Evolutionary conservation across 2,113 vertebrate species (phyloP).

Genomic region (Psilopsiagon aymara): DNA sequence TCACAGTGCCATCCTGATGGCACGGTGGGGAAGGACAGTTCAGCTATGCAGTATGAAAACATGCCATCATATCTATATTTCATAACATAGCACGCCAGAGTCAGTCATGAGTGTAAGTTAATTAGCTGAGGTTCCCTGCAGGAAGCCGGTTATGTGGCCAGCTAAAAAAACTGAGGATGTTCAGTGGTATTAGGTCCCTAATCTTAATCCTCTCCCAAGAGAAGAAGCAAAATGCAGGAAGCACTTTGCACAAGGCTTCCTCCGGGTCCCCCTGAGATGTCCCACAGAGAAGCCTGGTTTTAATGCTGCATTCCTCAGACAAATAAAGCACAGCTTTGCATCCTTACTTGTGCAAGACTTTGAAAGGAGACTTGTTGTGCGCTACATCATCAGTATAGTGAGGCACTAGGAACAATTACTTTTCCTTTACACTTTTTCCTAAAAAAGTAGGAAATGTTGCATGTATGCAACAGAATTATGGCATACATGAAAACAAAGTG

Average conservation of each 20-base stretch:
- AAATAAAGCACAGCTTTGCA: constrained; percentile 59
- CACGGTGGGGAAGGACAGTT: constrained; percentile 42
- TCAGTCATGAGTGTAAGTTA: constrained; percentile 47
- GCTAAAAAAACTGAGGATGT: constrained; percentile 82
- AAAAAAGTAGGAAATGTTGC: not conserved
- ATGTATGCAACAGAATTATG: not conserved
- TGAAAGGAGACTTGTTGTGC: not conserved
- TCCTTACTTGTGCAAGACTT: not conserved
- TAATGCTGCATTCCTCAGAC: constrained; percentile 64
- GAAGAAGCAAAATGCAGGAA: constrained; percentile 73
- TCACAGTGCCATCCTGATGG: constrained; percentile 63
- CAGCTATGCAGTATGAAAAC: constrained; percentile 70
- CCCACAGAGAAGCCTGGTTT: constrained; percentile 59
- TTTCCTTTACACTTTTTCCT: not conserved
- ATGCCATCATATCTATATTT: constrained; percentile 47
- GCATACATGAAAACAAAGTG: not conserved
- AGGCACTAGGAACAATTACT: not conserved
- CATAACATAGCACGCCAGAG: constrained; percentile 44
- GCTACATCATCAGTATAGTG: not conserved
- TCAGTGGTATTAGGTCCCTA: constrained; percentile 77
- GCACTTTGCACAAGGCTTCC: constrained; percentile 56
- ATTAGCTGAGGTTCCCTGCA: constrained; percentile 75
- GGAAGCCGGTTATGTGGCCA: constrained; percentile 75
- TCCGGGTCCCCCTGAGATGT: constrained; percentile 60
- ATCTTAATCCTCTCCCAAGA: constrained; percentile 80